Evolutionary conservation across 2,113 vertebrate species (phyloP), one percentile per base, ranked within the genome.

Genomic region (Blennius ocellaris): DNA sequence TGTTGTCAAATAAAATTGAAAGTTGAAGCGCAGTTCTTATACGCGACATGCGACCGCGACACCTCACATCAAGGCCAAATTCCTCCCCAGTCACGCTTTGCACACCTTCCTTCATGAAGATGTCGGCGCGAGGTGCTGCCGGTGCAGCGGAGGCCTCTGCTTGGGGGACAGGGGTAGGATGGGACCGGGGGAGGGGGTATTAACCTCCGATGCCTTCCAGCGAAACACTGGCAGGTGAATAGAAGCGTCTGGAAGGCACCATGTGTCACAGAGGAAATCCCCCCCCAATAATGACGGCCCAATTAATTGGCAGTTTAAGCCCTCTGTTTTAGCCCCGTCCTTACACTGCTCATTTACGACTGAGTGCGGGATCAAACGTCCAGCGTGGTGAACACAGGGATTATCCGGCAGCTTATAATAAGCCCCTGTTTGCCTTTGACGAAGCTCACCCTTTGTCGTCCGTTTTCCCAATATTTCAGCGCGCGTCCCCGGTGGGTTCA

Each of bases 351-450:
- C 56, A 54, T 83, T 86, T 84, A 61, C 58, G 44, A 68, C 16
- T 43, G 48, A 73, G 70, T 16, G 65, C 12, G 9, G 78, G 83
- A 89, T 89, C 86, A 89, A 87, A 91, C 80, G 60, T 74, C 59
- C 76, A 39, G 21, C 14, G 52, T 64, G 74, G 72, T 53, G 56
- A 88, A 75, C 72, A 81, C n/a, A 50, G 57, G 79, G 87, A 90
- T 91, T 87, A 88, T 70, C 73, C 69, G 2, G 38, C 62, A 67
- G 67, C 73, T 87, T 81, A 85, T 61, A 70, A 78, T 69, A 78
- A 89, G 56, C 79, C 45, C 49, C 55, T 57, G 69, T 64, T 87
- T 85, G 64, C 73, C 85, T 87, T 77, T 73, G 75, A 86, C 79
- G 73, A 80, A 73, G 55, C 61, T 68, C 64, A 39, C 61, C 61